A percentile compares a stretch with the other conserved stretches of the same genome.
phyloP scores from a whole-genome alignment of 2,113 vertebrate species.

The Gadus chalcogrammus region DNA sequence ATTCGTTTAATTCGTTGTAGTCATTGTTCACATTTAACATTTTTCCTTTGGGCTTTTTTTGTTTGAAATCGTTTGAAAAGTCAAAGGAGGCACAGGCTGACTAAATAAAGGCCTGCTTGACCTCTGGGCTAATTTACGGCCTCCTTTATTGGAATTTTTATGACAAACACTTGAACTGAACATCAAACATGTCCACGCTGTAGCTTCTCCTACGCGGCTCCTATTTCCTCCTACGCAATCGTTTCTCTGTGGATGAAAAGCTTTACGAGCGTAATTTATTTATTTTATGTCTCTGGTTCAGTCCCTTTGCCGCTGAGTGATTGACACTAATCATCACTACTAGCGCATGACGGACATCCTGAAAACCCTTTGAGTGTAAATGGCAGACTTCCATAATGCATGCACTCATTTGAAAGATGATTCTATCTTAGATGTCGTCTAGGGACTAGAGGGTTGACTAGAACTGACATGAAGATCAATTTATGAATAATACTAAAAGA shows the following conservation, averaged over 20 bases:
- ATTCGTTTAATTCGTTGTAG: no score
- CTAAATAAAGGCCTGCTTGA: not conserved
- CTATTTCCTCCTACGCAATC: not conserved
- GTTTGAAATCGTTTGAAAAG: not conserved
- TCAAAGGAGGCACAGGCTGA: not conserved
- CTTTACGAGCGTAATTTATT: not conserved
- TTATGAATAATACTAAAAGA: no score
- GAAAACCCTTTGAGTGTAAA: no score
- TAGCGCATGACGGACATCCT: not conserved
- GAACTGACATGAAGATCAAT: no score
- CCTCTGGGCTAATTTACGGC: not conserved
- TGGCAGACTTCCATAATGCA: no score
- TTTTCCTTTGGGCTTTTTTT: not conserved
- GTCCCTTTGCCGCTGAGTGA: not conserved
- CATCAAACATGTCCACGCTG: not conserved
- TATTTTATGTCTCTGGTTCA: not conserved
- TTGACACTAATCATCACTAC: not conserved
- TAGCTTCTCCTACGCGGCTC: not conserved
- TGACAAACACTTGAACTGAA: not conserved
- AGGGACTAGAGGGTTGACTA: no score
- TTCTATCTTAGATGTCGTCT: no score
- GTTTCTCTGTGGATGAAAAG: not conserved
- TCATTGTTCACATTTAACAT: no score
- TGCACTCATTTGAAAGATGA: no score
- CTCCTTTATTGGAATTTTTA: not conserved